Conservation (phyloP, 2,888 invertebrate species). For the Oscheius myriophilus region DNA sequence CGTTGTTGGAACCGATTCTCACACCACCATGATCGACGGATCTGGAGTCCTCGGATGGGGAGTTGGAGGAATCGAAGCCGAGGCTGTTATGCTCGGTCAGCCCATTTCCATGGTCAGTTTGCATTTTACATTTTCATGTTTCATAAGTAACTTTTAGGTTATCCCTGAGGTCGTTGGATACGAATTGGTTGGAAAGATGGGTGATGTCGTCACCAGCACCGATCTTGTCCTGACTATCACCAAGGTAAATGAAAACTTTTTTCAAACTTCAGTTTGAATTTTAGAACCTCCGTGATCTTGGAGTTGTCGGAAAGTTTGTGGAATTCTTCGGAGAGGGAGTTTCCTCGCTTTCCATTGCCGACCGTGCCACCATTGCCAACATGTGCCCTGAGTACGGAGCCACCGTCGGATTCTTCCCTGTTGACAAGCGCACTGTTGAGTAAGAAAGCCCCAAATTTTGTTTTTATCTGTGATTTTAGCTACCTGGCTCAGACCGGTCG, state of each 20-base stretch:
- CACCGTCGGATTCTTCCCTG: slow-evolving; percentile 75
- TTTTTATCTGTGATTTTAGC: slow-evolving; percentile 32
- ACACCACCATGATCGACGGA: slow-evolving; percentile 90
- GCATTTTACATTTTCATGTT: not conserved
- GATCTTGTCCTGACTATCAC: slow-evolving; percentile 96
- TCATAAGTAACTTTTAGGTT: slow-evolving; percentile 71
- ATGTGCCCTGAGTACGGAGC: slow-evolving; percentile 99
- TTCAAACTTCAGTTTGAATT: slow-evolving; percentile 16
- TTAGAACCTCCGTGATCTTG: slow-evolving; percentile 86
- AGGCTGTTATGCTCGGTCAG: slow-evolving; percentile 98
- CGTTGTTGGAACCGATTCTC: slow-evolving; percentile 96
- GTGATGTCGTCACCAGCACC: slow-evolving; percentile 88
- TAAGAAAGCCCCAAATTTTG: slow-evolving; percentile 18
- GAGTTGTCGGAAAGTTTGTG: slow-evolving; percentile 97
- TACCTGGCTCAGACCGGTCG: slow-evolving; percentile 66
- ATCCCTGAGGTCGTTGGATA: slow-evolving; percentile 95
- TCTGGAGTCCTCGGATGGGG: slow-evolving; percentile 93
- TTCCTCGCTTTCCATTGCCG: slow-evolving; percentile 88
- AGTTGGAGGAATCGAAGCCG: slow-evolving; percentile 89
- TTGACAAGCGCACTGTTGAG: slow-evolving; percentile 63
- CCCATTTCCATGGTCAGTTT: slow-evolving; percentile 85
- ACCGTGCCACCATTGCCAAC: slow-evolving; percentile 92
- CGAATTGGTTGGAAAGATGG: slow-evolving; percentile 83
- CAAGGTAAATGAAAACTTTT: slow-evolving; percentile 76
- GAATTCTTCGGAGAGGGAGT: slow-evolving; percentile 98